Evolutionary conservation across 2,888 invertebrate genomes (phyloP), one percentile per base, ranked within the genome.

Genomic region (Stenodera caucasica): DNA sequence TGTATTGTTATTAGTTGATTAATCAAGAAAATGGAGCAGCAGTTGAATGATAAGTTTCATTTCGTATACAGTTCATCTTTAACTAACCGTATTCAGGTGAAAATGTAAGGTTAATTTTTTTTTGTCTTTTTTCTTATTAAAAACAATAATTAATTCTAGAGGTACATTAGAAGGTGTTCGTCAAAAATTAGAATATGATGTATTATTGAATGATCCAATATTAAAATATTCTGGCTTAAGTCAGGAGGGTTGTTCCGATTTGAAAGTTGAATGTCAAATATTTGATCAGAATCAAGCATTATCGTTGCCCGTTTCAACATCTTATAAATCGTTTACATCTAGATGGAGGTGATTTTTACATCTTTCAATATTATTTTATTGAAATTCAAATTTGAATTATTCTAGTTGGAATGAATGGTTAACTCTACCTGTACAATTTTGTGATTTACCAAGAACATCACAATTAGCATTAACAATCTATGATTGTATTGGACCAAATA

Each of bases 321-420:
- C 95, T 0, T 96, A 96, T 76, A 98, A 97, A 80, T 86, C 94
- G 1, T 98, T 98, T 75, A 90, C 90, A 21, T 92, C 90, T 57
- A 84, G 97, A 72, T 98, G 96, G 95, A 94, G 92, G 94, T 94
- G 84, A 4, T 14, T 14, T 12, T 33, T 40, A 37, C 18, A 1
- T 37, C 4, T 21, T 8, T 45, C 14, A 53, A 21, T 18, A 55
- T 18, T 52, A 12, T 26, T 4, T 14, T 12, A 30, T 5, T 26
- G 3, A 26, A 52, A 52, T 23, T 52, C 11, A 9, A 14, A 49
- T 45, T 64, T 55, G 64, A 64, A 66, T 37, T 55, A 63, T 81
- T 82, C 18, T 77, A 96, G 96, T 77, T 98, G 98, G 98, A 98
- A 97, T 78, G 97, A 98, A 81, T 98, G 98, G 97, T 84, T 98